These are phyloP conservation scores for human (Homo sapiens) DNA, from an alignment of 2,113 vertebrate genomes.

Conservation along the genomic window DNA sequence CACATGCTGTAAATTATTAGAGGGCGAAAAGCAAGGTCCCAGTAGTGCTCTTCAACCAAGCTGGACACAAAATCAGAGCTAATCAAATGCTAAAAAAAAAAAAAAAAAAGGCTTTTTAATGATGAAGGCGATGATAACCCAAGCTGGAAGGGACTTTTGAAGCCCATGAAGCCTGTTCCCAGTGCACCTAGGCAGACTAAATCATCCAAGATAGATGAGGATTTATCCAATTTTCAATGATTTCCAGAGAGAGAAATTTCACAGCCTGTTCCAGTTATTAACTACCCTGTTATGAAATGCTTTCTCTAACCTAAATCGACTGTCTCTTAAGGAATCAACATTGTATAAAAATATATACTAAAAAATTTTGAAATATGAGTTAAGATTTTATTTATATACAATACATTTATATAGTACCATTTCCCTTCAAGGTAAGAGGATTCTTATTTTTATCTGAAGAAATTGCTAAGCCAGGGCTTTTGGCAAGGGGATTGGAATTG, in stretches of 20 bases:
- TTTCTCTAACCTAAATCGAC: constrained; percentile 18
- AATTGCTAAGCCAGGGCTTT: constrained; percentile 67
- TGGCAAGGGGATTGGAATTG: constrained; percentile 60
- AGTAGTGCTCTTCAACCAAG: not conserved
- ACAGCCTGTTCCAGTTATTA: constrained; percentile 46
- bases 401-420: constrained; percentile 55
- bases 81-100: constrained; percentile 5
- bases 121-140: not conserved
- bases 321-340: constrained; percentile 59
- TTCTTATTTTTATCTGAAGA: constrained; percentile 70
- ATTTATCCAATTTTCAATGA: constrained; percentile 38
- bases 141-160: constrained; percentile 9
- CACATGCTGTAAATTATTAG: not conserved
- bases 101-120: not conserved
- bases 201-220: constrained; percentile 33
- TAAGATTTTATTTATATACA: constrained; percentile 59
- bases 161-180: not conserved
- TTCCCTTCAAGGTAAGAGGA: constrained; percentile 46
- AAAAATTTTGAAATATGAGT: constrained; percentile 39
- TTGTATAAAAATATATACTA: constrained; percentile 34
- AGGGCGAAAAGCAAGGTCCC: not conserved
- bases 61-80: not conserved
- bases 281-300: constrained; percentile 32
- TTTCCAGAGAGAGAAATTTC: constrained; percentile 51
- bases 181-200: not conserved